Conservation (phyloP, 2,888 invertebrate species). For the Diadromus collaris region DNA sequence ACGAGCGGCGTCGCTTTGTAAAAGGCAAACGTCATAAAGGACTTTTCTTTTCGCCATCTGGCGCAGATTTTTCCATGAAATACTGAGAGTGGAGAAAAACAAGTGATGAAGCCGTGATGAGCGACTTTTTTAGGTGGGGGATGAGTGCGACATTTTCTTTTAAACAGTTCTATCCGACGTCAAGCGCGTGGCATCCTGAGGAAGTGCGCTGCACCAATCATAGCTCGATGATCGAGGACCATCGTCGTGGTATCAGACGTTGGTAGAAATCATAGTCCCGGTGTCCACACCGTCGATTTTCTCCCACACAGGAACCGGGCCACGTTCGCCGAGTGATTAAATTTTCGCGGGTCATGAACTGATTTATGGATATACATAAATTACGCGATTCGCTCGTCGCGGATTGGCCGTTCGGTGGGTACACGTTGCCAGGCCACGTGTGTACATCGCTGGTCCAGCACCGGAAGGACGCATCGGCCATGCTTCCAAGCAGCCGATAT, state of each 20-base stretch:
- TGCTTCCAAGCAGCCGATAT: background rate
- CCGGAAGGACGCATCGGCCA: background rate
- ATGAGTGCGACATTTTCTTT: background rate
- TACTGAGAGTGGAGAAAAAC: no score
- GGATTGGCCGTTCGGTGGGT: slow-evolving; percentile 43
- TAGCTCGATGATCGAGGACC: no score
- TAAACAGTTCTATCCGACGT: background rate
- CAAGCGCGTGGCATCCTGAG: background rate
- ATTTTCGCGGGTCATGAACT: slow-evolving; percentile 37
- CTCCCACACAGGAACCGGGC: background rate
- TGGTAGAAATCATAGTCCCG: background rate
- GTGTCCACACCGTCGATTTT: background rate
- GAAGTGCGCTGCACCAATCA: no score
- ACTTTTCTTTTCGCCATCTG: no score
- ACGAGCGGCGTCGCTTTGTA: background rate
- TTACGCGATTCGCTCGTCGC: slow-evolving; percentile 22
- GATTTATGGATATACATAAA: slow-evolving; percentile 48
- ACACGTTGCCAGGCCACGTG: slow-evolving; percentile 33
- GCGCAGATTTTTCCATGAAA: no score
- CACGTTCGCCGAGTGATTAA: slow-evolving; percentile 19
- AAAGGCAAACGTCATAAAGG: background rate
- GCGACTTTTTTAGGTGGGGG: no score
- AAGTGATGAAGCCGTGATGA: no score
- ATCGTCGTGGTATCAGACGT: background rate
- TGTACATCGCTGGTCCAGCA: background rate